Base-by-base conservation (phyloP, 2,888 invertebrate species). In the Micoletzkya japonica region DNA sequence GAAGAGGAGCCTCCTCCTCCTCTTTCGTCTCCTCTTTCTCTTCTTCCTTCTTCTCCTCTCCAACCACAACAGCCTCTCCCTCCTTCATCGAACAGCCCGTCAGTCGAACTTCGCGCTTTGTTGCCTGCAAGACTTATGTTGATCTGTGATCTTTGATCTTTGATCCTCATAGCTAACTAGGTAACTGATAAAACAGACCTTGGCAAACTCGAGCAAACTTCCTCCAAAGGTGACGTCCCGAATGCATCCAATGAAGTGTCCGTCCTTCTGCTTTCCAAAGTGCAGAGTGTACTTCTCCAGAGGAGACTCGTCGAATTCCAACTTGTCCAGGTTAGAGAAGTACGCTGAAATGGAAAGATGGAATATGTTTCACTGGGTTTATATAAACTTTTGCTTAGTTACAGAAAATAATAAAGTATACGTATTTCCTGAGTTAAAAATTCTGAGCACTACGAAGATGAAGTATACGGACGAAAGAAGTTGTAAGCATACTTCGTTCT, bases 141-240 rank as follows among this genome's bases (percentile, higher is more conserved):
- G 24, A 44, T 36, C 44, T 28, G 26, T 60, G n/a, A n/a, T n/a
- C n/a, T n/a, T n/a, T n/a, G n/a, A n/a, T n/a, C n/a, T n/a, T n/a
- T n/a, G n/a, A n/a, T n/a, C n/a, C n/a, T n/a, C n/a, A n/a, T n/a
- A n/a, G n/a, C n/a, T n/a, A n/a, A n/a, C n/a, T n/a, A 10, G 20
- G 44, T 44, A 10, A 44, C 10, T 44, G 44, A 44, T 10, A 10
- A 44, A 10, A 36, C 49, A 36, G 39, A 75, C 81, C 70, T 73
- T 72, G n/a, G 81, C 74, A 49, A 84, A 84, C 50, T 81, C 81
- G 34, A 82, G 73, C 49, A 83, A 73, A 71, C 90, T 89, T 1
- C 92, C 92, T 85, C 95, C 94, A 66, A 95, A 88, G 0, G 93
- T 93, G 0, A 93, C 92, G 86, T 97, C 96, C 0, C 93, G 93